Evolutionary conservation across 2,888 invertebrate genomes (phyloP).

Genomic region (Erebia ligea): DNA sequence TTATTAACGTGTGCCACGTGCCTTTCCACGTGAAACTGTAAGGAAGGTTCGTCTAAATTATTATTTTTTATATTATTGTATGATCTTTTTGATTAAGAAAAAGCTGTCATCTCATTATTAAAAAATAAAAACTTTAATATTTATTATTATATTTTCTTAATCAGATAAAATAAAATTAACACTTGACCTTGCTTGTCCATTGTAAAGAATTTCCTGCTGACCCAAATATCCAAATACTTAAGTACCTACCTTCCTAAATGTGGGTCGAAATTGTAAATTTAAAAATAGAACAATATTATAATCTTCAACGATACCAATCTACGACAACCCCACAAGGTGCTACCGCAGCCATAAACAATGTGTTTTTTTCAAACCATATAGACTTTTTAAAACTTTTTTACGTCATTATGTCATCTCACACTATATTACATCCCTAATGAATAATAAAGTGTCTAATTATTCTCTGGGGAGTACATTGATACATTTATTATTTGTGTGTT

Average conservation of each 20-base stretch:
- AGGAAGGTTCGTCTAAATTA: too few species aligned
- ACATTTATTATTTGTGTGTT: constrained; percentile 51
- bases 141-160: background rate
- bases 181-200: constrained; percentile 15
- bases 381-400: constrained; percentile 45
- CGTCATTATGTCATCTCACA: constrained; percentile 62
- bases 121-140: too few species aligned
- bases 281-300: constrained; percentile 24
- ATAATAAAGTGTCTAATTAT: constrained; percentile 65
- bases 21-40: too few species aligned
- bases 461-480: constrained; percentile 54
- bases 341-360: constrained; percentile 49
- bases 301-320: constrained; percentile 41
- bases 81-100: too few species aligned
- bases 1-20: too few species aligned
- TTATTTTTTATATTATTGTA: too few species aligned
- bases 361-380: constrained; percentile 44
- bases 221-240: constrained; percentile 9
- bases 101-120: background rate
- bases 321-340: constrained; percentile 35
- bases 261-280: constrained; percentile 30
- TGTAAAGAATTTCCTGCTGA: constrained; percentile 24
- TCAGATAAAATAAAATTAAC: constrained; percentile 17
- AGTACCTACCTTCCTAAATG: constrained; percentile 1
- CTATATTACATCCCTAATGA: constrained; percentile 55